Conservation (phyloP, 2,797 vertebrate genomes). For the Lepus oiostolus region DNA sequence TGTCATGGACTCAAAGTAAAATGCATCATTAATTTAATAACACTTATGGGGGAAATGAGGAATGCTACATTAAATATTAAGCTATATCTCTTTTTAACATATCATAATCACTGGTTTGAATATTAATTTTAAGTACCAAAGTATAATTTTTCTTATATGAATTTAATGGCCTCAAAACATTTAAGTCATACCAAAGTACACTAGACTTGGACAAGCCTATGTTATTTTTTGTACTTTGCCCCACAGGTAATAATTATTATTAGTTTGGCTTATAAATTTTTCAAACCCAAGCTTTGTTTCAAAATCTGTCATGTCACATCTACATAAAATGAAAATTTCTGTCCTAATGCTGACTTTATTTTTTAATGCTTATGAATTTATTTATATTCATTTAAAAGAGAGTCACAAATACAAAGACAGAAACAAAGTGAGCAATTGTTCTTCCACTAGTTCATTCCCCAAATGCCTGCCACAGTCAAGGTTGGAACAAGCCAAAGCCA, state of each 20-base stretch:
- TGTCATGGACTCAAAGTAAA: not conserved
- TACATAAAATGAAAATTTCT: not conserved
- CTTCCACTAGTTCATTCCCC: too few species aligned
- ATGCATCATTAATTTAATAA: conserved; percentile 45
- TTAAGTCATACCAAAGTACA: not conserved
- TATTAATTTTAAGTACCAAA: conserved; percentile 1
- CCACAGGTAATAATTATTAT: not conserved
- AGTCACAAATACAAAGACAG: too few species aligned
- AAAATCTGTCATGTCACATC: not conserved
- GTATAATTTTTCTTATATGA: not conserved
- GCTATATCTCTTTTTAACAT: not conserved
- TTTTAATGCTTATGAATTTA: too few species aligned
- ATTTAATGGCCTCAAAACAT: not conserved
- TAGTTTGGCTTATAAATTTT: not conserved
- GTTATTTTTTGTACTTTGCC: not conserved
- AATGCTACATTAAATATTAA: conserved; percentile 12
- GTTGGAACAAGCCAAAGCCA: too few species aligned
- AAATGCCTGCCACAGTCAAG: too few species aligned
- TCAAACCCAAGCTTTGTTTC: not conserved
- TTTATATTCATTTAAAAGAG: too few species aligned
- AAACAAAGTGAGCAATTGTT: too few species aligned
- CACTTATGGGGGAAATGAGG: not conserved
- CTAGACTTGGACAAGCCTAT: not conserved
- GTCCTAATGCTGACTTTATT: not conserved
- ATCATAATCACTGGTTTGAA: conserved; percentile 1